These are phyloP conservation scores for Piaya cayana DNA, from an alignment of 2,113 vertebrate genomes.

Conservation along the genomic window DNA sequence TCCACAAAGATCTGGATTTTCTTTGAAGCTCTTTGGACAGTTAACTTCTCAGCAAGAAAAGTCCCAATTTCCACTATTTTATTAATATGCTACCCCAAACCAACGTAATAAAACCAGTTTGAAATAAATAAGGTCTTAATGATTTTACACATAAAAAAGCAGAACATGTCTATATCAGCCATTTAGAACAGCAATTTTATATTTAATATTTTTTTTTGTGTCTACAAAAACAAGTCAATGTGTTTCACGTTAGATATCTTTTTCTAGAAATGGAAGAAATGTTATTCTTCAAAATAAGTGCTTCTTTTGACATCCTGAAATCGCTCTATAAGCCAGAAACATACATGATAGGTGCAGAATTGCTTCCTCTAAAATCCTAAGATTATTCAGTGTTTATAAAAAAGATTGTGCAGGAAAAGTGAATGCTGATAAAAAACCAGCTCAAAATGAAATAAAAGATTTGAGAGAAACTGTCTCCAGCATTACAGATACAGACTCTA, in stretches of 20 bases:
- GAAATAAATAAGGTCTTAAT: not conserved
- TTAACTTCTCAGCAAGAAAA: not conserved
- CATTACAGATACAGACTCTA: not conserved
- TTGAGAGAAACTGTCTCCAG: not conserved
- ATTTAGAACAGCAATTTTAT: not conserved
- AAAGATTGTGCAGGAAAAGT: not conserved
- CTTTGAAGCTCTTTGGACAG: not conserved
- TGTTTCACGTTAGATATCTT: not conserved
- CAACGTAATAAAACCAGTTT: not conserved
- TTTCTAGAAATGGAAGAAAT: not conserved
- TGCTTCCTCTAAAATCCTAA: not conserved
- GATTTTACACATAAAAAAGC: not conserved
- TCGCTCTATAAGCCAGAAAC: not conserved
- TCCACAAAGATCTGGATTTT: not conserved
- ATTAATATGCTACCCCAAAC: not conserved
- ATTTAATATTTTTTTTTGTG: not conserved
- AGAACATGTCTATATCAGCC: not conserved
- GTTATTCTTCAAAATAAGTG: conserved; percentile 26
- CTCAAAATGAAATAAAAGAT: not conserved
- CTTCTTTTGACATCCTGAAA: not conserved
- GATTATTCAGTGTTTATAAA: not conserved
- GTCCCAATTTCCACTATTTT: accelerated
- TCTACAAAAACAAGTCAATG: conserved; percentile 10
- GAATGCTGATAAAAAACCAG: not conserved
- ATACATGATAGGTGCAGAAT: not conserved